Conservation (phyloP, 1,140 invertebrate species). For the Orius insidiosus region DNA sequence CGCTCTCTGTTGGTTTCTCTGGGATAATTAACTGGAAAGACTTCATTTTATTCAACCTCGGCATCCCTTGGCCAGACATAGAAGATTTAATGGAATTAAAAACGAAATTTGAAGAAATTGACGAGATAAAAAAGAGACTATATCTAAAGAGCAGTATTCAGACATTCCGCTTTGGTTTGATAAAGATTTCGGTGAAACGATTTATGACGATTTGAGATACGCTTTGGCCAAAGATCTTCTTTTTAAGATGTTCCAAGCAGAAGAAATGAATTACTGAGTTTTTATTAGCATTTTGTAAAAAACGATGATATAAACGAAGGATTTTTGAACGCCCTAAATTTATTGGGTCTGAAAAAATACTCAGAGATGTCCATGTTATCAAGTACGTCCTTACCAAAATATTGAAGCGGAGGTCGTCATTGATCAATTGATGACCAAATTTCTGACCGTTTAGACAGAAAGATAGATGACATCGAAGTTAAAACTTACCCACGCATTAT, state of each 20-base stretch:
- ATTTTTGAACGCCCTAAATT: constrained; percentile 33
- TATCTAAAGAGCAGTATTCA: constrained; percentile 25
- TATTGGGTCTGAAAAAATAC: constrained; percentile 19
- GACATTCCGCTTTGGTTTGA: constrained; percentile 36
- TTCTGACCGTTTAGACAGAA: not conserved
- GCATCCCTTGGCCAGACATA: constrained; percentile 30
- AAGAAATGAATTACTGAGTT: constrained; percentile 37
- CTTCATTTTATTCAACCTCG: constrained; percentile 37
- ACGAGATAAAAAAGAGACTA: constrained; percentile 27
- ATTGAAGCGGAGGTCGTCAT: constrained; percentile 4
- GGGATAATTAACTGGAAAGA: constrained; percentile 39
- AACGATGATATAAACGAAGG: constrained; percentile 30
- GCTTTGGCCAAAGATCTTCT: constrained; percentile 32
- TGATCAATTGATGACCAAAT: constrained; percentile 7
- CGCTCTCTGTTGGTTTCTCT: constrained; percentile 29
- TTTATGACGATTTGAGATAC: constrained; percentile 23
- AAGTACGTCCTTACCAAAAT: constrained; percentile 1
- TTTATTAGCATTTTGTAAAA: constrained; percentile 39
- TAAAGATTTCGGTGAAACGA: constrained; percentile 23
- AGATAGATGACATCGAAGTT: constrained; percentile 2
- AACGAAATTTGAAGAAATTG: constrained; percentile 27
- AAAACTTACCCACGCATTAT: not conserved
- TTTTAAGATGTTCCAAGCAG: constrained; percentile 31
- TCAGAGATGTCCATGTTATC: not conserved
- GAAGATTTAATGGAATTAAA: constrained; percentile 31